Evolutionary conservation across 1,140 invertebrate species (phyloP), one percentile per base, ranked within the genome.

Genomic region (Neodiprion virginianus): DNA sequence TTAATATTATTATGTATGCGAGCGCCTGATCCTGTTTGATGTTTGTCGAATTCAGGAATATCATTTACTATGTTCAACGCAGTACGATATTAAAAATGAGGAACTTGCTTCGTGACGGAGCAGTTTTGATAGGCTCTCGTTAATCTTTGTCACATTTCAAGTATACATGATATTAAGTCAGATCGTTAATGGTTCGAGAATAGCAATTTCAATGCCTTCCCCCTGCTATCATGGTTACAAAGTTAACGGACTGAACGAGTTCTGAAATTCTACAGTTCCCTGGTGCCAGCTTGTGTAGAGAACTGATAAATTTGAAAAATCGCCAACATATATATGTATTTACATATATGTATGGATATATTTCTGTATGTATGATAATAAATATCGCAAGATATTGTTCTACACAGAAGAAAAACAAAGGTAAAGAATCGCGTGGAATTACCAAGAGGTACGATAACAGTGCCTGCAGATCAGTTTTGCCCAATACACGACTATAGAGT

Each of bases 1-100:
- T 61, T 61, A 61, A 61, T 61, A 61, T 61, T 61, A 61, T 61
- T 17, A 61, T 61, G 11, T 61, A 61, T 17, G 53, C 11, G 53
- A 61, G 53, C n/a, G 53, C 11, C 53, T 61, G 53, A 4, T 61
- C 5, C 53, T 17, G 8, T 61, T 61, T 61, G 53, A 61, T 8
- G 53, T 61, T 61, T 61, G 53, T 61, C 53, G n/a, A 61, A 61
- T 61, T 17, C 11, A 17, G 53, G 53, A 61, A 61, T 61, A 61
- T 61, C 53, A 17, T 61, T 17, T 2, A 40, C 28, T 40, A 40
- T 40, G 11, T 61, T 61, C 11, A 17, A 61, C 1, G n/a, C 8
- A 61, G 53, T 14, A 66, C 69, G 75, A 40, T 76, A 23, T 74
- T 72, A 66, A 72, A 76, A 74, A 76, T 73, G 61, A 78, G 77